Evolutionary conservation across 2,113 vertebrate species (phyloP), one percentile per base, ranked within the genome.

Genomic region (Misgurnus mizolepis): DNA sequence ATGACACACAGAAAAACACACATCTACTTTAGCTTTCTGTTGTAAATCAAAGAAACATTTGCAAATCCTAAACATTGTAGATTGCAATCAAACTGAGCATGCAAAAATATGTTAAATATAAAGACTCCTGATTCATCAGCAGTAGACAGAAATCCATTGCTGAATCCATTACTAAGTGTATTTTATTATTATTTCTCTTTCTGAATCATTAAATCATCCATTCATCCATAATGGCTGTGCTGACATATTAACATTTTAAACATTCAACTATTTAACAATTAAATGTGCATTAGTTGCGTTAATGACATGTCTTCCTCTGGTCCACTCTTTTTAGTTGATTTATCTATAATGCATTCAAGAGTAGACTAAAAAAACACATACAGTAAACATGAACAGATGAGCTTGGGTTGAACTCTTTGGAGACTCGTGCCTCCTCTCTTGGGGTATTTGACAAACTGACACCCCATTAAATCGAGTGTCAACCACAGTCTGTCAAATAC

Each of bases 371-470:
- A 2, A 34, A 34, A 41, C 69, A 72, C 50, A 56, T 41, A 40
- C 69, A 41, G 69, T 7, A n/a, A 58, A 72, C 34, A 18, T 2
- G 50, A 22, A 10, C 39, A 55, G 40, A 18, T 27, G 34, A 4
- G n/a, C n/a, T 62, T 27, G n/a, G 5, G 55, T 60, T n/a, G 17
- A 47, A 45, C 39, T 7, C 55, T 58, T n/a, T 58, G 83, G 50
- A 65, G 83, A 82, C 43, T 79, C 69, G 62, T 82, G 80, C 69
- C 83, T 47, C 80, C 83, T 85, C 83, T 85, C 83, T 85, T 85
- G 83, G 83, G 83, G 83, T 85, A 85, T 85, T 85, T 85, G 83
- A 85, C 83, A 85, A 85, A 85, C 83, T 85, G 83, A 85, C 83
- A 85, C 83, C 83, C 83, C 78, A 65, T 76, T 60, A 71, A 74